These are phyloP conservation scores for Seriola rivoliana DNA, from an alignment of 2,113 vertebrate genomes.

Conservation along the genomic window DNA sequence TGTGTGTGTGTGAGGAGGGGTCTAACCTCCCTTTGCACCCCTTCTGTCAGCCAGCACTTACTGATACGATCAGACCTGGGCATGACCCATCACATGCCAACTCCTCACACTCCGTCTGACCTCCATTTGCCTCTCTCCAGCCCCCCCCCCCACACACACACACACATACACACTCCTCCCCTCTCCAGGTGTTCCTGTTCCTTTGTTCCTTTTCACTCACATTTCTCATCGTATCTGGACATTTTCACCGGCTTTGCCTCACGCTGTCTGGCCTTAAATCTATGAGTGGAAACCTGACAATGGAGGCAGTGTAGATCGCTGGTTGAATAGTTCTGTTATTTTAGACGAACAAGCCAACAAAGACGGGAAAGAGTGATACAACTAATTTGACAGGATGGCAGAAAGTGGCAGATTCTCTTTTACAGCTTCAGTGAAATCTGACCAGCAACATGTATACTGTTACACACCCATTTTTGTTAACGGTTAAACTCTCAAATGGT, in stretches of 20 bases:
- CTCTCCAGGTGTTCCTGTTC: constrained; percentile 79
- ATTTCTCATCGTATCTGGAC: constrained; percentile 37
- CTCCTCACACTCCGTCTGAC: constrained; percentile 74
- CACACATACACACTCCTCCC: constrained; percentile 17
- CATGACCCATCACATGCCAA: constrained; percentile 78
- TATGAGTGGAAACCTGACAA: constrained; percentile 47
- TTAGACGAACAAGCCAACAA: constrained; percentile 16
- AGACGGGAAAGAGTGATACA: background rate
- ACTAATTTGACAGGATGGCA: constrained; percentile 7
- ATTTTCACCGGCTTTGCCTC: constrained; percentile 37
- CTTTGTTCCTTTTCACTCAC: constrained; percentile 62
- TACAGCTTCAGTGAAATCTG: background rate
- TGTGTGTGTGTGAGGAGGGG: constrained; percentile 41
- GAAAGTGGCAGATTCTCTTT: constrained; percentile 12
- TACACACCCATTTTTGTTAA: background rate
- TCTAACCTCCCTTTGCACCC: constrained; percentile 71
- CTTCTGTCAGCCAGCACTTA: constrained; percentile 73
- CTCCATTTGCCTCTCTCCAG: constrained; percentile 75
- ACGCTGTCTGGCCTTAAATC: constrained; percentile 26
- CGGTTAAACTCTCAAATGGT: background rate
- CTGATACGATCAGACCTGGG: constrained; percentile 77
- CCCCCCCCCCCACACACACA: constrained; percentile 15
- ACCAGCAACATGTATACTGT: background rate
- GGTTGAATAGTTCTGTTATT: constrained; percentile 30
- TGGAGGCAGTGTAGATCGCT: constrained; percentile 2